Evolutionary conservation across 2,888 invertebrate genomes (phyloP), one percentile per base, ranked within the genome.

Genomic region (Alloplasta piceator): DNA sequence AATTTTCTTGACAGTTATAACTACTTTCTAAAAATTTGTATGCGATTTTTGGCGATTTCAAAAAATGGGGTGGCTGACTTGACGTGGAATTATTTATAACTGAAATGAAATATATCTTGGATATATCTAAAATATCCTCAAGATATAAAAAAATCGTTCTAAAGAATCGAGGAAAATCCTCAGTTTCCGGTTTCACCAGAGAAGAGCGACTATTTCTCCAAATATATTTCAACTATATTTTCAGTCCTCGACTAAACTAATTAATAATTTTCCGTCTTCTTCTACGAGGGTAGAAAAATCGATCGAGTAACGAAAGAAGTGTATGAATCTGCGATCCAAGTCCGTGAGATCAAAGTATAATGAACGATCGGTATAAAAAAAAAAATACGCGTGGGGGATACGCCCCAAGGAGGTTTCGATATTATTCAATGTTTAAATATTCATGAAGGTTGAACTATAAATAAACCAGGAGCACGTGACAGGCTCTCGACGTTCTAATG

Each of bases 371-470:
- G 46, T 48, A 61, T 9, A 78, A 46, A 52, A 50, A 39, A 56
- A 39, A 70, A 70, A n/a, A 66, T 14, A 14, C 36, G 5, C 26
- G 26, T 26, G 26, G 26, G 52, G 36, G 46, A 55, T 58, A 36
- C 55, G 67, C 70, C 74, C 68, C 56, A 63, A 70, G 78, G 71
- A 84, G 85, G 82, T 85, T 83, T 84, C 84, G 85, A 84, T 87
- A 88, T 88, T 88, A 86, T 87, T 87, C 87, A 88, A 90, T 87
- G 85, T 86, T 90, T 87, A 89, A 90, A 83, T 90, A 90, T 90
- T 90, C 88, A 90, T 88, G 90, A 90, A 90, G 90, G 90, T 90
- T 90, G 90, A 26, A 86, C 90, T 90, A 90, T 90, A 88, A 90
- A 90, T 90, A 90, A 90, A 83, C 74, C 56, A 56, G 26, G 26